phyloP scores from a whole-genome alignment of 2,888 invertebrate genomes.

The Trachelus troglodyta region DNA sequence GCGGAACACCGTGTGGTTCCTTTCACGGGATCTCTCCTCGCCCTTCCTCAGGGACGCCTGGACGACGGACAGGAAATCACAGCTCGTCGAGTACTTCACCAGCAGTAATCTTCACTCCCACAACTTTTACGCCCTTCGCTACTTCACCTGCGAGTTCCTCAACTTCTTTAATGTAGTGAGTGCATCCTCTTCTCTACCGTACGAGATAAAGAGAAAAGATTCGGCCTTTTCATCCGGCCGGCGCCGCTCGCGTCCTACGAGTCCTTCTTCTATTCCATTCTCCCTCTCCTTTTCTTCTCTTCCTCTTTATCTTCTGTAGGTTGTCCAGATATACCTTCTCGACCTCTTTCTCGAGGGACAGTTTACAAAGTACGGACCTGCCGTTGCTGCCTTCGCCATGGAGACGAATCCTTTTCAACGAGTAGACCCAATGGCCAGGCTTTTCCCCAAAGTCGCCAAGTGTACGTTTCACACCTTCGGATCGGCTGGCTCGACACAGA shows the following conservation, averaged over 20 bases:
- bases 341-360: slow-evolving; percentile 75
- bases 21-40: slow-evolving; percentile 71
- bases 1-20: slow-evolving; percentile 72
- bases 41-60: slow-evolving; percentile 71
- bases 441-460: slow-evolving; percentile 78
- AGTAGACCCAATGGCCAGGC: slow-evolving; percentile 76
- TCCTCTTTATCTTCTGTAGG: slow-evolving; percentile 62
- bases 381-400: slow-evolving; percentile 67
- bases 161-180: slow-evolving; percentile 81
- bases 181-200: background rate
- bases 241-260: background rate
- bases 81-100: slow-evolving; percentile 72
- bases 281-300: background rate
- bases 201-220: background rate
- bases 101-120: slow-evolving; percentile 71
- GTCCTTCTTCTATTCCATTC: slow-evolving; percentile 2
- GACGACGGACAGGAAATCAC: slow-evolving; percentile 69
- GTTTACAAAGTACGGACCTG: slow-evolving; percentile 73
- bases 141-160: slow-evolving; percentile 77
- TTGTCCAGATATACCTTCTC: slow-evolving; percentile 76
- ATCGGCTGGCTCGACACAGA: slow-evolving; percentile 71
- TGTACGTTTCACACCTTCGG: slow-evolving; percentile 73
- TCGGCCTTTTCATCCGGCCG: too few relatives aligned
- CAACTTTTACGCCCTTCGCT: slow-evolving; percentile 75
- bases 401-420: slow-evolving; percentile 65